Conservation (phyloP, 1,140 invertebrate genomes). For the Nylanderia fulva region DNA sequence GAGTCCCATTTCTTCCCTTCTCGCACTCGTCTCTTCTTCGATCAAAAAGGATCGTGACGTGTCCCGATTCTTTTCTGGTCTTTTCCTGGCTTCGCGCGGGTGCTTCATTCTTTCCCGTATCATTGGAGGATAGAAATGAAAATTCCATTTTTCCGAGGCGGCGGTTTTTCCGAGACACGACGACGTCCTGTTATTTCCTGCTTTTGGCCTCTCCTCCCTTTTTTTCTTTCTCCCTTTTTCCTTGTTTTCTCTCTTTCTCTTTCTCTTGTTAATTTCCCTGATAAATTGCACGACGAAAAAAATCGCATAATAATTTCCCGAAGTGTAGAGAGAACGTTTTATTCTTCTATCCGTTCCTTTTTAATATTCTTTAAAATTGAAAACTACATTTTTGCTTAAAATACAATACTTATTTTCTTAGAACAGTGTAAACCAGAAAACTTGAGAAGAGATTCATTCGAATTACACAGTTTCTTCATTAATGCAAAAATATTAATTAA, state of each 20-base stretch:
- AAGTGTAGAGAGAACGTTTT: background rate
- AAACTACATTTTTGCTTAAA: background rate
- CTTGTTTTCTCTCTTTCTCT: background rate
- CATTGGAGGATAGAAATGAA: conserved; percentile 42
- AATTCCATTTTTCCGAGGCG: conserved; percentile 55
- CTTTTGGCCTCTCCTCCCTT: conserved; percentile 1
- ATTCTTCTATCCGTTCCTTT: background rate
- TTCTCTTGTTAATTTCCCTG: conserved; percentile 4
- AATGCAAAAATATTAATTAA: background rate
- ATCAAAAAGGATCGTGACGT: conserved; percentile 28
- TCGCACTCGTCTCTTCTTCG: too few species aligned
- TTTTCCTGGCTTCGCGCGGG: background rate
- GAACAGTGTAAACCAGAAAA: background rate
- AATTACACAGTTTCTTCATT: background rate
- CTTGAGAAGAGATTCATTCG: too few species aligned
- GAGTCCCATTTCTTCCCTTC: too few species aligned
- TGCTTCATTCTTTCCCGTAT: conserved; percentile 45
- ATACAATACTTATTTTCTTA: background rate
- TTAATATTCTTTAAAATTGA: conserved; percentile 3
- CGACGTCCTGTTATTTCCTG: conserved; percentile 29
- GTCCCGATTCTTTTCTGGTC: conserved; percentile 15
- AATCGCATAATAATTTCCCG: conserved; percentile 6
- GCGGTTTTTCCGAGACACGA: background rate
- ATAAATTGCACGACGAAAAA: conserved; percentile 24
- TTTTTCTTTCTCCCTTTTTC: background rate